Conservation (phyloP, 2,113 vertebrate genomes). For the Scalopus aquaticus region DNA sequence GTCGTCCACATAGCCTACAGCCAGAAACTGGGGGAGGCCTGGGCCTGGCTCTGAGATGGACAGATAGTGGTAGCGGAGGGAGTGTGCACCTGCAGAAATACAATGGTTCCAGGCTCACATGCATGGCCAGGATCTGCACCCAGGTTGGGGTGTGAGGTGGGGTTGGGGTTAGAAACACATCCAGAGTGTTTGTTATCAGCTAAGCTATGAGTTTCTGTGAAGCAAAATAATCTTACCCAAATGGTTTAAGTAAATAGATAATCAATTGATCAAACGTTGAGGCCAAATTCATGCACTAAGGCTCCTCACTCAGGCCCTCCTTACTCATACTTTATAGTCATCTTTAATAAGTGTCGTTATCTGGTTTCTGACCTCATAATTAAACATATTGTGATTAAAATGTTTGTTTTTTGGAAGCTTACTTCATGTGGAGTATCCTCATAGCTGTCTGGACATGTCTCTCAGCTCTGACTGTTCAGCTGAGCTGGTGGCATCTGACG, state of each 20-base stretch:
- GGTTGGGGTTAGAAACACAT: background rate
- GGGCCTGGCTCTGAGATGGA: too few species aligned
- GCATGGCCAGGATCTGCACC: background rate
- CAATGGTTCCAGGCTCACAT: background rate
- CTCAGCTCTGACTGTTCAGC: background rate
- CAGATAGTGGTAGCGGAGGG: too few species aligned
- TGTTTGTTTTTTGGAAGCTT: background rate
- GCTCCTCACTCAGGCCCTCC: background rate
- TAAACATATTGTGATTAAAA: background rate
- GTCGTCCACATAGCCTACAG: too few species aligned
- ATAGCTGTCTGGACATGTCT: background rate
- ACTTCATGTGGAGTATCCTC: background rate
- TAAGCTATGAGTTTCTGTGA: background rate
- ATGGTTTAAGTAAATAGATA: background rate
- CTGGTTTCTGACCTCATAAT: background rate
- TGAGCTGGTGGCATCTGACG: background rate
- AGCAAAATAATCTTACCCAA: background rate
- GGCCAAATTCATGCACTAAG: background rate
- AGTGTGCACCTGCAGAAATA: too few species aligned
- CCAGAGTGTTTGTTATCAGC: background rate
- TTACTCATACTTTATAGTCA: background rate
- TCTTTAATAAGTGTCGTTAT: background rate
- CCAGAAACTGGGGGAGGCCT: too few species aligned
- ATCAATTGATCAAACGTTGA: background rate
- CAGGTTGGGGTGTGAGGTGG: too few species aligned